Evolutionary conservation across 2,888 invertebrate genomes (phyloP).

Genomic region (Himalopsyche tibetana): DNA sequence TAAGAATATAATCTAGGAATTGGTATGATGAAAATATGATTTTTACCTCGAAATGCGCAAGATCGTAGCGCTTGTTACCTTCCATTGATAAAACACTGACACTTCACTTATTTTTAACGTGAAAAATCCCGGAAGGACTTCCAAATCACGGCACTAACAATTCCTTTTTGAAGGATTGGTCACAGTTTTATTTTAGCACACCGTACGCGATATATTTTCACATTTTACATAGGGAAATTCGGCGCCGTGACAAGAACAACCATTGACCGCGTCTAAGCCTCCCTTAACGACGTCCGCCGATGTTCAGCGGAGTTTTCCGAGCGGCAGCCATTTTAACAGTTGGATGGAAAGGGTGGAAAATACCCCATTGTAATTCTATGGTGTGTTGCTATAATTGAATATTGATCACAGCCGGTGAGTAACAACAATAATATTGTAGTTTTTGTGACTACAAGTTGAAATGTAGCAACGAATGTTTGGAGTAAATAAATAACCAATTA

Average conservation of each 20-base stretch:
- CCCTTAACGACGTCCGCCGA: constrained; percentile 57
- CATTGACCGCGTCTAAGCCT: constrained; percentile 65
- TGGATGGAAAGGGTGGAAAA: constrained; percentile 45
- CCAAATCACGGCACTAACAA: constrained; percentile 18
- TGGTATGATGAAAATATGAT: constrained; percentile 9
- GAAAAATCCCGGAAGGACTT: constrained; percentile 45
- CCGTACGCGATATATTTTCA: constrained; percentile 39
- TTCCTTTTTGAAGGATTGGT: neutral
- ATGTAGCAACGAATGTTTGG: too few relatives aligned
- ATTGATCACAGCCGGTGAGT: neutral
- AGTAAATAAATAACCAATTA: too few relatives aligned
- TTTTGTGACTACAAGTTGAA: too few relatives aligned
- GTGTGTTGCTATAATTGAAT: constrained; percentile 18
- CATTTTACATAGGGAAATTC: constrained; percentile 53
- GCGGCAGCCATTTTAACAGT: constrained; percentile 52
- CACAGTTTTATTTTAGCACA: constrained; percentile 44
- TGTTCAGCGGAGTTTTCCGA: constrained; percentile 50
- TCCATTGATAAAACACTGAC: constrained; percentile 64
- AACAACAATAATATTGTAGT: too few relatives aligned
- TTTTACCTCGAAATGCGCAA: constrained; percentile 60
- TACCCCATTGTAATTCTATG: neutral
- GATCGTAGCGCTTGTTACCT: constrained; percentile 47
- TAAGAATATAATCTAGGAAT: neutral
- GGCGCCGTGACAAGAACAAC: constrained; percentile 51
- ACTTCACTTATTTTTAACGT: constrained; percentile 44